Evolutionary conservation across 2,113 vertebrate species (phyloP).

Genomic region (Anguilla rostrata): DNA sequence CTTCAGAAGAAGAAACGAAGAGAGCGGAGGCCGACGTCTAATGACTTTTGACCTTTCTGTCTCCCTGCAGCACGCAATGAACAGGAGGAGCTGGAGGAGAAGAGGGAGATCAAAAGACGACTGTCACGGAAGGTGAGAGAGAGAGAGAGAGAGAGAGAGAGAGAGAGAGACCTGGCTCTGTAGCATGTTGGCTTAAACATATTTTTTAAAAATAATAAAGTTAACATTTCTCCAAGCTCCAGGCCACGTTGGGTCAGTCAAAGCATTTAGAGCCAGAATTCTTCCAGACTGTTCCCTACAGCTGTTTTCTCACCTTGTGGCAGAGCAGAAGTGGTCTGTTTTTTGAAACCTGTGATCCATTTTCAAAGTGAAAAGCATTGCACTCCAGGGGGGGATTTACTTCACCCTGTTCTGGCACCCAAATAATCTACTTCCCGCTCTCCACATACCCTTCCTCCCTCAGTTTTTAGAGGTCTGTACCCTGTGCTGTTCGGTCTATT

Average conservation of each 20-base stretch:
- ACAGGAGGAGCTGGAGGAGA: slow-evolving; percentile 96
- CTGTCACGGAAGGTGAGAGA: slow-evolving; percentile 88
- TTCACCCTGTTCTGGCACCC: too few relatives aligned
- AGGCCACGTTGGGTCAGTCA: neutral
- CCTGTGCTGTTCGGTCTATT: too few relatives aligned
- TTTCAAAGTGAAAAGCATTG: too few relatives aligned
- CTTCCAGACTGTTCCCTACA: neutral
- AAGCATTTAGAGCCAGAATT: neutral
- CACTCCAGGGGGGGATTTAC: too few relatives aligned
- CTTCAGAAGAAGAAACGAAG: too few relatives aligned
- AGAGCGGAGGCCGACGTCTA: neutral
- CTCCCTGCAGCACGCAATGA: slow-evolving; percentile 90
- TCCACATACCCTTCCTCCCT: too few relatives aligned
- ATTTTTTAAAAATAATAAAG: neutral
- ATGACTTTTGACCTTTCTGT: slow-evolving; percentile 6
- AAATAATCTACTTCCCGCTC: too few relatives aligned
- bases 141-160: neutral
- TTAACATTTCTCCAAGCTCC: too few relatives aligned
- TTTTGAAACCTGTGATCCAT: too few relatives aligned
- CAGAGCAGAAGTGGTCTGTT: neutral
- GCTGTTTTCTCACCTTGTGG: neutral
- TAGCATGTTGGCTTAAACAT: neutral
- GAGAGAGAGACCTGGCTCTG: neutral
- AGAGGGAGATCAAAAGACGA: slow-evolving; percentile 92
- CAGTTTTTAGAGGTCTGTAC: too few relatives aligned